Conservation (phyloP, 2,797 vertebrate genomes). For the Falco rusticolus region DNA sequence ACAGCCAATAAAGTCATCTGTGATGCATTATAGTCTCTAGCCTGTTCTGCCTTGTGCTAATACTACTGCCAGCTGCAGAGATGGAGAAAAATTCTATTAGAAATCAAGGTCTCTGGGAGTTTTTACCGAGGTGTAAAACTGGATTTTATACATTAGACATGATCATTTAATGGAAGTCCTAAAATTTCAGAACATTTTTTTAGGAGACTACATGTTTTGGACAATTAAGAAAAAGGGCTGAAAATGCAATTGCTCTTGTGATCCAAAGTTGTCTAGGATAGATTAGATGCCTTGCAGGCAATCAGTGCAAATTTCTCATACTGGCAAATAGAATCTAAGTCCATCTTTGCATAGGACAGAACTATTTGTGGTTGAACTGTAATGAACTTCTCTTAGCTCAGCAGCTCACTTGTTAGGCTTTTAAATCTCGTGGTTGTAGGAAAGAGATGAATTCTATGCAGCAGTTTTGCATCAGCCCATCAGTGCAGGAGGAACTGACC, state of each 20-base stretch:
- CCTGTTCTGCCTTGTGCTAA: neutral
- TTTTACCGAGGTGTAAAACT: slow-evolving; percentile 25
- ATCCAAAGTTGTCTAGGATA: neutral
- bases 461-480: neutral
- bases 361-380: neutral
- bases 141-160: slow-evolving; percentile 26
- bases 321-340: neutral
- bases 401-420: neutral
- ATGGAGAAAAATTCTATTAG: neutral
- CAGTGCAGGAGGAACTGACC: neutral
- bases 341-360: neutral
- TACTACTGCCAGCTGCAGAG: neutral
- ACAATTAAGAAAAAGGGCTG: slow-evolving; percentile 5
- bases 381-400: slow-evolving; percentile 11
- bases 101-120: neutral
- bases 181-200: slow-evolving; percentile 39
- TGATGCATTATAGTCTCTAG: neutral
- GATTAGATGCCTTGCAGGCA: slow-evolving; percentile 12
- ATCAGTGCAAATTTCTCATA: neutral
- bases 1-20: neutral
- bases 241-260: neutral
- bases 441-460: slow-evolving; percentile 18
- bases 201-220: neutral
- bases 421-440: slow-evolving; percentile 12
- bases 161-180: neutral